These are phyloP conservation scores for Gulo gulo DNA, from an alignment of 2,113 vertebrate genomes.

Conservation along the genomic window DNA sequence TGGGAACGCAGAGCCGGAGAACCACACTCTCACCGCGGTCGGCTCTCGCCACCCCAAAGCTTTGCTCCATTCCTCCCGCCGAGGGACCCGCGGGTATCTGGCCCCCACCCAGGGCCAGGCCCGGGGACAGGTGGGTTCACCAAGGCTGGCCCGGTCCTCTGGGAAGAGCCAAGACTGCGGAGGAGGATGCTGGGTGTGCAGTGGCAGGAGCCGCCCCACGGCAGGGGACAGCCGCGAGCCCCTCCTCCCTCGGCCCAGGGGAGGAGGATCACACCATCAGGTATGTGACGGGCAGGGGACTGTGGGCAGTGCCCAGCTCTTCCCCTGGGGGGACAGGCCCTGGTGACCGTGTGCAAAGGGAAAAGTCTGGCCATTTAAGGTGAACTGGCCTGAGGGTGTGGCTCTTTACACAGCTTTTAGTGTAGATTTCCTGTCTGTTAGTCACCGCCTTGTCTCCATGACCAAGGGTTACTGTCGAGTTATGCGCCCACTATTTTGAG, in stretches of 20 bases:
- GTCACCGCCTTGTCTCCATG: accelerated
- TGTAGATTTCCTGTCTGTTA: background rate
- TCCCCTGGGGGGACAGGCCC: accelerated
- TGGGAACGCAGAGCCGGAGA: background rate
- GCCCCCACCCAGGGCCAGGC: accelerated
- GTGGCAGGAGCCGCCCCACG: background rate
- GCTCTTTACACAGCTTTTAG: background rate
- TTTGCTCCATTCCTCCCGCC: accelerated
- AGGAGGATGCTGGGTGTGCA: accelerated
- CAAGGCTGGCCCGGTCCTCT: accelerated
- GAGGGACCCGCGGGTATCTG: accelerated
- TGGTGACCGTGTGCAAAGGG: accelerated
- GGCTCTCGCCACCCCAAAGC: accelerated
- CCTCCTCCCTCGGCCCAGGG: accelerated
- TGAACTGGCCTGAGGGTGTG: background rate
- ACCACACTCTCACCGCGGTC: accelerated
- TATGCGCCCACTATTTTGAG: background rate
- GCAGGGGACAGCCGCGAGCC: background rate
- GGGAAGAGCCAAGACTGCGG: accelerated
- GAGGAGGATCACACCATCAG: accelerated
- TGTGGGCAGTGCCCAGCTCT: accelerated
- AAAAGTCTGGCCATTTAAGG: no score
- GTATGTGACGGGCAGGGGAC: accelerated
- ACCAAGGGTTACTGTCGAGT: background rate
- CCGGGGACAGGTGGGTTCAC: accelerated